Conservation (phyloP, 1,140 invertebrate genomes). For the Drosophila albomicans region DNA sequence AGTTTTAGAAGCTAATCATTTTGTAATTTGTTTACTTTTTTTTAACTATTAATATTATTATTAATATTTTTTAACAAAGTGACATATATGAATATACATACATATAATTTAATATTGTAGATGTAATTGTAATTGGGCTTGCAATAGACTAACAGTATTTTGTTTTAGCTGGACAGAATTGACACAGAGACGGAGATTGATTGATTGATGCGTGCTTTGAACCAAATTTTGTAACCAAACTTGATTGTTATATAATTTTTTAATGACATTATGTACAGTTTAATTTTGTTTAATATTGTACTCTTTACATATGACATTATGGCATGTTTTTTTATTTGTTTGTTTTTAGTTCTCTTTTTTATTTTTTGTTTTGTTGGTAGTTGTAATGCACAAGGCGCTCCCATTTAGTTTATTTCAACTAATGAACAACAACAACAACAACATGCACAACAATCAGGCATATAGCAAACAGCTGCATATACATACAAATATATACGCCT, state of each 20-base stretch:
- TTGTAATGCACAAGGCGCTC: constrained; percentile 62
- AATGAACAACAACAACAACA: constrained; percentile 64
- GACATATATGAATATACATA: constrained; percentile 57
- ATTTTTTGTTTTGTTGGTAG: constrained; percentile 41
- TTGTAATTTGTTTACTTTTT: constrained; percentile 60
- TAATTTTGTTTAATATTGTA: constrained; percentile 57
- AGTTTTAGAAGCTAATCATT: constrained; percentile 79
- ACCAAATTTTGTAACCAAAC: constrained; percentile 81
- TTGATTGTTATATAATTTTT: constrained; percentile 82
- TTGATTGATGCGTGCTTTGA: constrained; percentile 66
- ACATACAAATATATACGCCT: constrained; percentile 51
- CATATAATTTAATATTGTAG: constrained; percentile 56
- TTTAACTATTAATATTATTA: constrained; percentile 40
- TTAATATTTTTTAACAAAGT: constrained; percentile 57
- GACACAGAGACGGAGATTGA: constrained; percentile 43
- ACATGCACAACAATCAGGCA: constrained; percentile 82
- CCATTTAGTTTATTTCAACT: constrained; percentile 64
- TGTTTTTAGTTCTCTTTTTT: constrained; percentile 43
- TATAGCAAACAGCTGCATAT: constrained; percentile 74
- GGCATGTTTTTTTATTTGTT: constrained; percentile 52
- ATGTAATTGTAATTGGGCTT: constrained; percentile 66
- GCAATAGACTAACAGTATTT: constrained; percentile 83
- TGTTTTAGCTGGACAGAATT: constrained; percentile 62
- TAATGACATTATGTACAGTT: constrained; percentile 79
- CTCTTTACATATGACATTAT: constrained; percentile 74